Evolutionary conservation across 2,113 vertebrate genomes (phyloP), one percentile per base, ranked within the genome.

Genomic region (Bungarus multicinctus): DNA sequence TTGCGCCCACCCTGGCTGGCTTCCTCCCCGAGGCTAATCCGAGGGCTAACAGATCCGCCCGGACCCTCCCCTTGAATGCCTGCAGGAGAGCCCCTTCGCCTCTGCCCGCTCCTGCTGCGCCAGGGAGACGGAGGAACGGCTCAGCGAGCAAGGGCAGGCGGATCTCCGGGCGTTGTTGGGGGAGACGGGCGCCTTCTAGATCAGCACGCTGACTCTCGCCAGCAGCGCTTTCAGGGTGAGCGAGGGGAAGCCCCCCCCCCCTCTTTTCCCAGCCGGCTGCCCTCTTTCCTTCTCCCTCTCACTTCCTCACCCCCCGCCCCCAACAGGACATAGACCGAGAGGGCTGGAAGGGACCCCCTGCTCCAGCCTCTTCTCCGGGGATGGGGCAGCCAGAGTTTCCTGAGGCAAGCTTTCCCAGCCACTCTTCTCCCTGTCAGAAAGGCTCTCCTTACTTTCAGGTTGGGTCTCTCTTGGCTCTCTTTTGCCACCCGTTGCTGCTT

Each of bases 91-190:
- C 98, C 99, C 96, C 98, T 99, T 93, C 98, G 98, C 43, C 97
- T 98, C 94, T 99, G 98, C 95, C 98, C 98, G 98, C 97, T 98
- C 98, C 89, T 99, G 98, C 97, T 99, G 98, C 97, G 98, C 98
- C 96, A 98, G 98, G 93, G 97, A 98, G 94, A 98, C 98, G 96
- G 98, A 99, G 96, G 98, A 98, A 94, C 98, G 97, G 2, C 97
- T 99, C 88, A 97, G 97, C 53, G 97, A 97, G 23, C 98, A 98
- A 94, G 98, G 98, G 4, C 98, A 98, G 93, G 96, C 95, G 22
- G 98, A 98, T 94, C 98, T 98, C 96, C 96, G 97, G 74, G 96
- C 97, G 90, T 96, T 98, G 58, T 94, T 98, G 3, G 98, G 98
- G 27, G 98, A 98, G 57, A 98, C 97, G 34, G 98, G 98, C 90